These are phyloP conservation scores for Elaeidobius kamerunicus DNA, from an alignment of 2,888 invertebrate genomes.

Conservation along the genomic window DNA sequence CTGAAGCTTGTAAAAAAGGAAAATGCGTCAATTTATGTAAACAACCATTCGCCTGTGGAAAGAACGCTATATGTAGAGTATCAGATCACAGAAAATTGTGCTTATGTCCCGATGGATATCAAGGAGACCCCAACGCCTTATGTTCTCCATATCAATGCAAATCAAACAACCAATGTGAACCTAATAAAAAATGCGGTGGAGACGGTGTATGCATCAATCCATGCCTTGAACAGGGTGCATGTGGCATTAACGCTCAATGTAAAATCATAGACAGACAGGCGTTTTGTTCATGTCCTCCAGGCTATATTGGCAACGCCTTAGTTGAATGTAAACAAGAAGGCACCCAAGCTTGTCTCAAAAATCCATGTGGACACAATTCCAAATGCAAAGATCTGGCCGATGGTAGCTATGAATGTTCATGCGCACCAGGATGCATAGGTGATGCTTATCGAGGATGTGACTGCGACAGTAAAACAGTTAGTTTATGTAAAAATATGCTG, in stretches of 20 bases:
- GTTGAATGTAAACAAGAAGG: constrained; percentile 67
- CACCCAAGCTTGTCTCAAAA: constrained; percentile 70
- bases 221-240: constrained; percentile 70
- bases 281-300: constrained; percentile 74
- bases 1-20: constrained; percentile 67
- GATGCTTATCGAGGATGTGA: constrained; percentile 74
- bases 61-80: constrained; percentile 74
- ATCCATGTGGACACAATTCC: constrained; percentile 82
- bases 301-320: constrained; percentile 68
- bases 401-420: constrained; percentile 75
- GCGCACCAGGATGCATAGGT: constrained; percentile 75
- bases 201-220: constrained; percentile 78
- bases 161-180: constrained; percentile 71
- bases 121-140: constrained; percentile 73
- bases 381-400: constrained; percentile 68
- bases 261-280: constrained; percentile 72
- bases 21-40: constrained; percentile 71
- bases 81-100: constrained; percentile 81
- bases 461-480: constrained; percentile 64
- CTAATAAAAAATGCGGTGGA: constrained; percentile 69
- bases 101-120: constrained; percentile 81
- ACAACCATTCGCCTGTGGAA: constrained; percentile 69
- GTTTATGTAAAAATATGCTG: constrained; percentile 73
- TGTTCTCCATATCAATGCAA: constrained; percentile 77
- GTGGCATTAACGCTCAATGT: constrained; percentile 83